phyloP scores from a whole-genome alignment of 2,797 vertebrate genomes.

The Botia almorhae region DNA sequence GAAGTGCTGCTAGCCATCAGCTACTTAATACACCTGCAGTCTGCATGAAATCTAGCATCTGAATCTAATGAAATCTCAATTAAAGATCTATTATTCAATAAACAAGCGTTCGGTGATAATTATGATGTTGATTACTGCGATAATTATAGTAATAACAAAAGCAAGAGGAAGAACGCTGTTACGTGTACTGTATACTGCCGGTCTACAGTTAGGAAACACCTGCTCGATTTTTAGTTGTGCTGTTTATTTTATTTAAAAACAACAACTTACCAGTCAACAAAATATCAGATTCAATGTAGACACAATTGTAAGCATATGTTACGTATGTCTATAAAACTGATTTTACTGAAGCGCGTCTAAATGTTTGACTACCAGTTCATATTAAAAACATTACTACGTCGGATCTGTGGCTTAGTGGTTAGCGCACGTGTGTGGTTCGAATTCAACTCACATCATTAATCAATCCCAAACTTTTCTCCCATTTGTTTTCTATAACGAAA shows the following conservation, averaged over 20 bases:
- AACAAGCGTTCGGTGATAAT: not conserved
- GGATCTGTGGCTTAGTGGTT: not conserved
- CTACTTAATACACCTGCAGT: not conserved
- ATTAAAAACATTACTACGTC: not conserved
- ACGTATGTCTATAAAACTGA: too few relatives aligned
- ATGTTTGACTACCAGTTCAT: not conserved
- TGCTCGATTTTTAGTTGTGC: not conserved
- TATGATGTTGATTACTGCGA: not conserved
- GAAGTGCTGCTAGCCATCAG: not conserved
- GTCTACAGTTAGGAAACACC: not conserved
- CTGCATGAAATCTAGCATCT: not conserved
- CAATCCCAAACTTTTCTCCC: not conserved
- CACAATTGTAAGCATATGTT: too few relatives aligned
- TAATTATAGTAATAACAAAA: not conserved
- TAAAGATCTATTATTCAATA: slow-evolving; percentile 1
- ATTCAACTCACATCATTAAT: not conserved
- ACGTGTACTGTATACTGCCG: not conserved
- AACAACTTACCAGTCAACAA: too few relatives aligned
- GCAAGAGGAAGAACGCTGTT: not conserved
- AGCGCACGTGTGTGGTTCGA: not conserved
- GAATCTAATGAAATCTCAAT: not conserved
- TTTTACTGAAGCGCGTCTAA: not conserved
- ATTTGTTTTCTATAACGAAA: not conserved
- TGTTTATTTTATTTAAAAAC: too few relatives aligned
- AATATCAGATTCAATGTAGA: too few relatives aligned